A percentile compares a stretch with the other conserved stretches of the same genome.
Evolutionary conservation across 1,140 invertebrate species (phyloP).

Genomic region (Heterodera schachtii): DNA sequence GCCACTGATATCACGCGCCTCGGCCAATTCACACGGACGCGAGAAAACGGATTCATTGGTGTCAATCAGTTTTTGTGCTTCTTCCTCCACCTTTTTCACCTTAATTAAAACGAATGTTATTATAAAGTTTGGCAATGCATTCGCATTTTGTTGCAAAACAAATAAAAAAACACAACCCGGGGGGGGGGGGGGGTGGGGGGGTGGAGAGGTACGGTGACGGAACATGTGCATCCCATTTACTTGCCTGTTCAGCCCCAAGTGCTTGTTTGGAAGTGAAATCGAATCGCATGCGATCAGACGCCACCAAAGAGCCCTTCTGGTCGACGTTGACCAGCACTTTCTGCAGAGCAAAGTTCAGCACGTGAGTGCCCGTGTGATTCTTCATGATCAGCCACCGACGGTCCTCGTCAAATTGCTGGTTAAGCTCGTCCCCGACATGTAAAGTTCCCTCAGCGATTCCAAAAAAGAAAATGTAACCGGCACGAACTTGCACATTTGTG

Average conservation of each 20-base stretch:
- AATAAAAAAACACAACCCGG: no score
- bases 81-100: conserved; percentile 81
- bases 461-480: conserved; percentile 91
- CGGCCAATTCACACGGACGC: conserved; percentile 79
- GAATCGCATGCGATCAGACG: conserved; percentile 91
- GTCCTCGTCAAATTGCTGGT: conserved; percentile 79
- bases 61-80: conserved; percentile 78
- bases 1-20: conserved; percentile 86
- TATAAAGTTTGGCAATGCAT: no score
- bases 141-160: no score
- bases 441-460: conserved; percentile 76
- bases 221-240: not conserved
- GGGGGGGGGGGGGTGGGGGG: no score
- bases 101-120: not conserved
- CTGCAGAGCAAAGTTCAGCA: conserved; percentile 89
- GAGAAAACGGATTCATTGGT: conserved; percentile 84
- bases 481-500: conserved; percentile 91
- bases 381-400: conserved; percentile 88
- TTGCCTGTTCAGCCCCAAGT: conserved; percentile 75
- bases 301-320: conserved; percentile 96
- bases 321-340: conserved; percentile 87
- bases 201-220: no score
- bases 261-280: conserved; percentile 94
- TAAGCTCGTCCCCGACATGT: conserved; percentile 82
- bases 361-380: conserved; percentile 98